Conservation (phyloP, 2,888 invertebrate genomes). For the Exephanes ischioxanthus region DNA sequence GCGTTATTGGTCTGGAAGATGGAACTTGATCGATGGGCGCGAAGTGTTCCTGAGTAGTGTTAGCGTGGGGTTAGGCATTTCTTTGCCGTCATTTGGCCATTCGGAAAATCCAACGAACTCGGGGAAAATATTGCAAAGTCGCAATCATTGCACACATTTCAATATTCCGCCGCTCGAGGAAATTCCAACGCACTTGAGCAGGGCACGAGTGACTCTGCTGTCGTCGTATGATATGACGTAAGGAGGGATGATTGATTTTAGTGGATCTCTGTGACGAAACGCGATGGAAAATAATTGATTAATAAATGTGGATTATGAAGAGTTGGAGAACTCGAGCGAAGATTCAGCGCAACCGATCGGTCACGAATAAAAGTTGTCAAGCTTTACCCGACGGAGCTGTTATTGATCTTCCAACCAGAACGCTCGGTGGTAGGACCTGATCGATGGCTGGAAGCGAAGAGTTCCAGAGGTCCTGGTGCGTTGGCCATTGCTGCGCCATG, state of each 20-base stretch:
- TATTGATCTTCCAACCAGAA: conserved; percentile 13
- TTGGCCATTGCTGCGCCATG: not conserved
- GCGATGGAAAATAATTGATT: not conserved
- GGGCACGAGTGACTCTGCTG: not conserved
- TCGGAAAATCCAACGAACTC: no score
- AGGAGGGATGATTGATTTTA: not conserved
- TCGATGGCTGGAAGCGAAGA: not conserved
- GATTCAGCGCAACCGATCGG: conserved; percentile 3
- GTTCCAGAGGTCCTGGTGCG: conserved; percentile 4
- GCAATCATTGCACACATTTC: no score
- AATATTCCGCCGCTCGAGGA: conserved; percentile 3
- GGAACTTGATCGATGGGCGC: no score
- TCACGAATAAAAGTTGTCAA: conserved; percentile 5
- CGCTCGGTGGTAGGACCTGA: conserved; percentile 22
- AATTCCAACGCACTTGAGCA: not conserved
- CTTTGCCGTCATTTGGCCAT: no score
- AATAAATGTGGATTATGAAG: not conserved
- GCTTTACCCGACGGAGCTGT: not conserved
- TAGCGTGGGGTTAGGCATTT: not conserved
- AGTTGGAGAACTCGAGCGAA: not conserved
- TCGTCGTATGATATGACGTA: not conserved
- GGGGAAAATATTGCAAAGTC: no score
- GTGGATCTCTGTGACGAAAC: not conserved
- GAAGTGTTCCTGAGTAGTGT: not conserved
- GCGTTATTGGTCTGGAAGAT: no score